Percentiles rank a stretch among this genome's conserved stretches.
Conservation (phyloP, 2,113 vertebrate genomes). For the Rhipidura dahli region DNA sequence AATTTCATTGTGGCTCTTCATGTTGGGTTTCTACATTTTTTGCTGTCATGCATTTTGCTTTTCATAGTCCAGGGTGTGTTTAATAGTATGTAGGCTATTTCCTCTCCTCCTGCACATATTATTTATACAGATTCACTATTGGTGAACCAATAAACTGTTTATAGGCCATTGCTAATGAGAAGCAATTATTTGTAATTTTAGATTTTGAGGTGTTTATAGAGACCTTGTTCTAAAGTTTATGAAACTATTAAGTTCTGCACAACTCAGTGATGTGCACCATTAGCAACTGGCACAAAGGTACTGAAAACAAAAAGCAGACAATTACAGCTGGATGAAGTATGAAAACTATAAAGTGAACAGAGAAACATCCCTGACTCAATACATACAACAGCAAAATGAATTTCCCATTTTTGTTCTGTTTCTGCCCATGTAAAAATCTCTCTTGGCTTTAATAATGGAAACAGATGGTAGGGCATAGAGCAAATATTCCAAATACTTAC, state of each 20-base stretch:
- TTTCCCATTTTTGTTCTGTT: neutral
- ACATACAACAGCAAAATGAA: neutral
- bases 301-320: neutral
- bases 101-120: neutral
- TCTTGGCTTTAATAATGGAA: constrained; percentile 1
- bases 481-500: neutral
- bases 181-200: constrained; percentile 49
- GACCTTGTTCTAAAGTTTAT: neutral
- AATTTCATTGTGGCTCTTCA: neutral
- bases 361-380: neutral
- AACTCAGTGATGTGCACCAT: neutral
- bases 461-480: neutral
- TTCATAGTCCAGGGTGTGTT: neutral
- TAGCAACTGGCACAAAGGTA: neutral
- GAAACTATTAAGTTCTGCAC: neutral
- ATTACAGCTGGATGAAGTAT: neutral
- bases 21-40: neutral
- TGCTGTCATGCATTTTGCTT: neutral
- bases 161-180: constrained; percentile 52
- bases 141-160: constrained; percentile 52
- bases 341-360: neutral
- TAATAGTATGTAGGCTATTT: neutral
- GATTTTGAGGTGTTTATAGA: constrained; percentile 13
- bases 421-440: neutral
- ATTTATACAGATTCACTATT: constrained; percentile 43